Evolutionary conservation across 2,797 vertebrate species (phyloP).

Genomic region (Onychomys leucogaster): DNA sequence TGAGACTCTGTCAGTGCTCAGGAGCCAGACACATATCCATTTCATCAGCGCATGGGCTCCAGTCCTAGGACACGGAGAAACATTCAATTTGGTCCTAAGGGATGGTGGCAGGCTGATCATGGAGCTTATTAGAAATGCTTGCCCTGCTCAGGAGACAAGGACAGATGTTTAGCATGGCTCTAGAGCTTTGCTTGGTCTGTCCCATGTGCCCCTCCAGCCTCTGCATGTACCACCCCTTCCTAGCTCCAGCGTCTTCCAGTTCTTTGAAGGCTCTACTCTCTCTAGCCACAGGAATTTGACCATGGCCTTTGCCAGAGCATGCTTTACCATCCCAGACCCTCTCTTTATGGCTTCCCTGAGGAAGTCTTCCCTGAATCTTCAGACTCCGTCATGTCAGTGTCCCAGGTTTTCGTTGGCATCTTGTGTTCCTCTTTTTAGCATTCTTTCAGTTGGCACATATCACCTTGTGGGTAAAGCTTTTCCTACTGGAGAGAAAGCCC

Average conservation of each 20-base stretch:
- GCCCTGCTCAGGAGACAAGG: neutral
- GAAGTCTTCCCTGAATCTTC: neutral
- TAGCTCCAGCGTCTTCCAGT: neutral
- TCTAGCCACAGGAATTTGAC: neutral
- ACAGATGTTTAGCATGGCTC: neutral
- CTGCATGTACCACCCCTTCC: neutral
- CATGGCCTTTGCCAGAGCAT: neutral
- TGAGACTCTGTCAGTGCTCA: neutral
- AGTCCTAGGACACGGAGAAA: neutral
- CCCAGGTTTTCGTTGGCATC: neutral
- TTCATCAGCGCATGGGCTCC: neutral
- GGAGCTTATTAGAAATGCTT: conserved; percentile 4
- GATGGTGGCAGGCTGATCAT: neutral
- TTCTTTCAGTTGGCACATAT: neutral
- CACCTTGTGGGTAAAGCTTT: neutral
- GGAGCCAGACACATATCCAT: neutral
- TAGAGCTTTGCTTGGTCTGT: neutral
- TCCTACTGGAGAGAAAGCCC: neutral
- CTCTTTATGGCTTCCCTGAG: neutral
- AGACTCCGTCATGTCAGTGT: neutral
- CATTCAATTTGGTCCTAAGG: conserved; percentile 8
- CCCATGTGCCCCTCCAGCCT: neutral
- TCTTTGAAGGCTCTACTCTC: neutral
- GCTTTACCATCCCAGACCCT: neutral
- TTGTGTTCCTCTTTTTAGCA: neutral